Evolutionary conservation across 1,140 invertebrate genomes (phyloP).

Genomic region (Contarinia nasturtii): DNA sequence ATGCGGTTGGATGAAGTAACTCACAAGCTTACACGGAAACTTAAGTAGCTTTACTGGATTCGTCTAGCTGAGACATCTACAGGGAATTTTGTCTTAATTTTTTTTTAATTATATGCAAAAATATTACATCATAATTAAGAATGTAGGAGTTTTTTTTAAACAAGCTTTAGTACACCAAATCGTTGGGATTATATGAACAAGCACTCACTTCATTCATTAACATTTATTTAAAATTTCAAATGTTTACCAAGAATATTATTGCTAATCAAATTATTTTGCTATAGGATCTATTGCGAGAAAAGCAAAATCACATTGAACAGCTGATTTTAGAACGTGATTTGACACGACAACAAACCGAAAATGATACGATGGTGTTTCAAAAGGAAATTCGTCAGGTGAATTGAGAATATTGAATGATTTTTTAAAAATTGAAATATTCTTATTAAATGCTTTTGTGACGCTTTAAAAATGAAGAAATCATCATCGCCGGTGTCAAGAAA

Average conservation of each 20-base stretch:
- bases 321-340: conserved; percentile 76
- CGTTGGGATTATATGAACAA: background rate
- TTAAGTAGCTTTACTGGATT: background rate
- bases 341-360: conserved; percentile 60
- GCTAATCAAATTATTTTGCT: conserved; percentile 5
- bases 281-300: conserved; percentile 82
- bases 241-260: background rate
- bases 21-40: background rate
- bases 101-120: background rate
- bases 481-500: background rate
- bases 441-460: background rate
- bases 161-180: background rate
- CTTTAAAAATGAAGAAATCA: background rate
- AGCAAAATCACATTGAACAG: conserved; percentile 80
- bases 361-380: conserved; percentile 27
- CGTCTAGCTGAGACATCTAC: background rate
- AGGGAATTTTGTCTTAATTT: background rate
- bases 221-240: background rate
- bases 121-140: background rate
- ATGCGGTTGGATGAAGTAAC: background rate
- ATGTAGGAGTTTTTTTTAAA: background rate
- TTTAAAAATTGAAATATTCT: background rate
- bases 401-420: conserved; percentile 11
- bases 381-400: conserved; percentile 24
- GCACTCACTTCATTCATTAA: background rate